Percentiles rank a stretch among this genome's conserved stretches.
phyloP scores from a whole-genome alignment of 2,888 invertebrate species.

The Ophion ellenae region DNA sequence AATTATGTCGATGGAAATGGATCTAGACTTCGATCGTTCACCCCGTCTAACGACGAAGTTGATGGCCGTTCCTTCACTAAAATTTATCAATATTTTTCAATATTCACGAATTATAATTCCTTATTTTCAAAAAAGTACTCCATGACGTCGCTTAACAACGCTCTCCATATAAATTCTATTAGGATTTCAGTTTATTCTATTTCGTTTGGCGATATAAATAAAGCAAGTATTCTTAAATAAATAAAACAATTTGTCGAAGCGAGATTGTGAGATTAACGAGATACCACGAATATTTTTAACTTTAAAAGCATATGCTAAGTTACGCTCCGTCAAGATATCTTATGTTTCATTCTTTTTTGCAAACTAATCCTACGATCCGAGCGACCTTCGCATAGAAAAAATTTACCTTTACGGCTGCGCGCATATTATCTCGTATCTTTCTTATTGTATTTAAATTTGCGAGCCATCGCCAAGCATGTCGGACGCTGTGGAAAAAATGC shows the following conservation, averaged over 20 bases:
- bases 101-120: background rate
- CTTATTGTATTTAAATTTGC: no score
- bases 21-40: no score
- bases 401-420: background rate
- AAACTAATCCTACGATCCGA: background rate
- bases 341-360: background rate
- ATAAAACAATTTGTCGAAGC: background rate
- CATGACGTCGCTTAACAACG: background rate
- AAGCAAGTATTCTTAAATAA: background rate
- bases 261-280: background rate
- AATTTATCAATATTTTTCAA: background rate
- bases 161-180: background rate
- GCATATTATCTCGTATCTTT: no score
- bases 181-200: background rate
- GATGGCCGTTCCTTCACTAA: no score
- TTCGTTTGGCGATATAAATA: background rate
- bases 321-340: background rate
- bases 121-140: background rate
- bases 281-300: no score
- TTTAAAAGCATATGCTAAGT: no score
- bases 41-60: no score
- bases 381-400: background rate
- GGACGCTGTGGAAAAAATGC: no score
- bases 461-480: no score
- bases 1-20: no score